Evolutionary conservation across 2,113 vertebrate genomes (phyloP).

Genomic region (Mellivora capensis): DNA sequence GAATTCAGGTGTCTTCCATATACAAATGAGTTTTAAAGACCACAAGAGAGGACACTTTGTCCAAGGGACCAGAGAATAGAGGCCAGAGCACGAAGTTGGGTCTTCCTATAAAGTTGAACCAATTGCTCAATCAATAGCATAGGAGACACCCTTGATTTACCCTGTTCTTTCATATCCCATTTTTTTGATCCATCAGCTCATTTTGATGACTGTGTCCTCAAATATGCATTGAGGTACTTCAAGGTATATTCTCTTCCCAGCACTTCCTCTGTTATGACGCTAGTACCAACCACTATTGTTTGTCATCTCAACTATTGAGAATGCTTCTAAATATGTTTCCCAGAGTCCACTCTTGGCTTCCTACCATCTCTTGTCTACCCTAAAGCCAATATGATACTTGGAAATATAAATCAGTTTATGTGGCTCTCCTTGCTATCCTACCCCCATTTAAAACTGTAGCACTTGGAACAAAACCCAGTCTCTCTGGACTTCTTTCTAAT

Average conservation of each 20-base stretch:
- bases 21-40: background rate
- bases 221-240: background rate
- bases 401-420: background rate
- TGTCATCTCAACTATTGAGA: background rate
- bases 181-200: background rate
- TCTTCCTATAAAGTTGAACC: background rate
- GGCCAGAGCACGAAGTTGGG: background rate
- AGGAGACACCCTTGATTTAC: background rate
- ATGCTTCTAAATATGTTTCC: background rate
- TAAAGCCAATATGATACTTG: background rate
- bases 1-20: background rate
- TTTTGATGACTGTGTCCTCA: background rate
- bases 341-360: background rate
- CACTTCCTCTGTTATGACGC: rapidly evolving
- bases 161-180: background rate
- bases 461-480: background rate
- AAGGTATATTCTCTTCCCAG: background rate
- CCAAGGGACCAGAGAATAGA: background rate
- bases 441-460: background rate
- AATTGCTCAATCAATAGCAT: background rate
- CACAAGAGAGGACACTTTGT: background rate
- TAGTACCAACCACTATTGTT: background rate
- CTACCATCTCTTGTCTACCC: background rate
- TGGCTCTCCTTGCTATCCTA: background rate
- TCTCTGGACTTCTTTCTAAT: background rate